Conservation (phyloP, 37 sponge, comb jelly and placozoan genomes). For the Eunapius fragilis region DNA sequence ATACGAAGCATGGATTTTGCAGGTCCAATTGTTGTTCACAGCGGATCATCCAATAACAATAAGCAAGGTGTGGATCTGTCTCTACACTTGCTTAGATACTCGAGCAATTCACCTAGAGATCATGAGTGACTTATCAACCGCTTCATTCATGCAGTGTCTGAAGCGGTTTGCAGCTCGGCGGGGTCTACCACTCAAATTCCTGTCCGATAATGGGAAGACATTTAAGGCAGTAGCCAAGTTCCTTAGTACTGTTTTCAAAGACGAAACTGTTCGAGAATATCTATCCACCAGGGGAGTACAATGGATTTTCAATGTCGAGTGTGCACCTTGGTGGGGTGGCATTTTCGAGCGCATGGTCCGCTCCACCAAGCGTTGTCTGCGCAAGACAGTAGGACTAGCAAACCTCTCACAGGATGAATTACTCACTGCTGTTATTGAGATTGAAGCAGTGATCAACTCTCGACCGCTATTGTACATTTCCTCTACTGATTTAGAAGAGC, state of each 20-base stretch:
- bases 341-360: neutral
- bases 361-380: conserved; percentile 31
- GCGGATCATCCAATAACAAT: neutral
- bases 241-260: neutral
- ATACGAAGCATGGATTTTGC: conserved; percentile 13
- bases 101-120: conserved; percentile 17
- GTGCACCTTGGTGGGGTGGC: neutral
- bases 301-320: conserved; percentile 14
- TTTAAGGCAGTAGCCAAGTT: neutral
- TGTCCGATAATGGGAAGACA: conserved; percentile 17
- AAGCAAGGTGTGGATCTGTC: conserved; percentile 5
- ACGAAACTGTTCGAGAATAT: neutral
- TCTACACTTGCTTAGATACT: conserved; percentile 6
- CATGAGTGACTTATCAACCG: conserved; percentile 1
- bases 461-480: conserved; percentile 6
- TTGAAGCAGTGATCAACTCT: conserved; percentile 6
- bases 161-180: neutral
- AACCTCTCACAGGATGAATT: neutral
- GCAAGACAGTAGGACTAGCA: conserved; percentile 2
- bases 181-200: conserved; percentile 14
- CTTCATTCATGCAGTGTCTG: conserved; percentile 2
- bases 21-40: neutral
- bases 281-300: neutral
- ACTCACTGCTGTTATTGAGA: conserved; percentile 1
- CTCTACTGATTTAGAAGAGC: conserved; percentile 6